A percentile compares a stretch with the other conserved stretches of the same genome.
phyloP scores from a whole-genome alignment of 2,888 invertebrate species.

The Bruchidius siliquastri region DNA sequence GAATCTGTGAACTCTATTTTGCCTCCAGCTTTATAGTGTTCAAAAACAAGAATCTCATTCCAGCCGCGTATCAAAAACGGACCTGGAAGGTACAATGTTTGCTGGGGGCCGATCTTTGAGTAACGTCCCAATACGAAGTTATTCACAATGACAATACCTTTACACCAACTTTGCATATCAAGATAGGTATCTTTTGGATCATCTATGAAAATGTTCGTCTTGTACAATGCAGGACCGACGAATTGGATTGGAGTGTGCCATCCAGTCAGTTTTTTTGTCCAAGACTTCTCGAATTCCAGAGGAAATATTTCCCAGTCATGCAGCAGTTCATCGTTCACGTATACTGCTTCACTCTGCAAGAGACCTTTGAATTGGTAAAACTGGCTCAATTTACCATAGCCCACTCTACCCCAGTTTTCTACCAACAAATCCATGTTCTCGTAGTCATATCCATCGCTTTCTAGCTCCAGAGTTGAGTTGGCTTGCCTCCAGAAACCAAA shows the following conservation, averaged over 20 bases:
- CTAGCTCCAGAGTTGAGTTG: slow-evolving; percentile 35
- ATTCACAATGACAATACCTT: slow-evolving; percentile 81
- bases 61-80: slow-evolving; percentile 60
- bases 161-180: slow-evolving; percentile 77
- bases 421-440: slow-evolving; percentile 48
- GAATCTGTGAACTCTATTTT: slow-evolving; percentile 30
- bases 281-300: slow-evolving; percentile 51
- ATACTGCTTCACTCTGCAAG: slow-evolving; percentile 45
- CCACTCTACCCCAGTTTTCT: slow-evolving; percentile 82
- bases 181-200: slow-evolving; percentile 71
- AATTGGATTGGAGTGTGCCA: slow-evolving; percentile 52
- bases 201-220: slow-evolving; percentile 48
- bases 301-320: slow-evolving; percentile 49
- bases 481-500: slow-evolving; percentile 46
- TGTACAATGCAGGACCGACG: slow-evolving; percentile 59
- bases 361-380: slow-evolving; percentile 43
- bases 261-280: slow-evolving; percentile 35
- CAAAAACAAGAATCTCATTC: slow-evolving; percentile 42
- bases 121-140: slow-evolving; percentile 83
- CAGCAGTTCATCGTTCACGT: slow-evolving; percentile 43
- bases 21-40: slow-evolving; percentile 37
- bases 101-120: slow-evolving; percentile 72
- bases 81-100: slow-evolving; percentile 77
- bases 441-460: slow-evolving; percentile 21
- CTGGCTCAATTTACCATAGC: slow-evolving; percentile 46